Conservation (phyloP, 1,140 invertebrate genomes). For the Vollenhovia emeryi region DNA sequence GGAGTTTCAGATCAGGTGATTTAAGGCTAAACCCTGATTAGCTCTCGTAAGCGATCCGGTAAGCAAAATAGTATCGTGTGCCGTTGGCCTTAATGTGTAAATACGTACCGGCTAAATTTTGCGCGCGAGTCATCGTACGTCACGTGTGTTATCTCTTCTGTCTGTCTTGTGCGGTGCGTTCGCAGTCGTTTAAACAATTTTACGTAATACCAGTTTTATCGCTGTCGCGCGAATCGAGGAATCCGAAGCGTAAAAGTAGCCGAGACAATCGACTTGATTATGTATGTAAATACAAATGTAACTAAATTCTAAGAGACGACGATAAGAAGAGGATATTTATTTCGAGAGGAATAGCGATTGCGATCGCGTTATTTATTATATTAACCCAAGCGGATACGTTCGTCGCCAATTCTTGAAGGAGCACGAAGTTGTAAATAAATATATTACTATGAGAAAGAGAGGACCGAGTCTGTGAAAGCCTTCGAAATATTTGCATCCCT, state of each 20-base stretch:
- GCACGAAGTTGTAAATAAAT: slow-evolving; percentile 77
- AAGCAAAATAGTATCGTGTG: too few relatives aligned
- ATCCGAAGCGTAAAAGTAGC: slow-evolving; percentile 3
- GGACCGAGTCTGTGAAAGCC: not conserved
- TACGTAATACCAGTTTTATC: not conserved
- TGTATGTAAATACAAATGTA: slow-evolving; percentile 60
- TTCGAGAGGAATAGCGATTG: slow-evolving; percentile 72
- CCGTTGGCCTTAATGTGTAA: slow-evolving; percentile 17
- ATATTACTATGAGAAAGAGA: slow-evolving; percentile 66
- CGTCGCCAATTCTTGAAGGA: slow-evolving; percentile 16
- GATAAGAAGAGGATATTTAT: slow-evolving; percentile 75
- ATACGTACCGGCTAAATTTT: slow-evolving; percentile 8
- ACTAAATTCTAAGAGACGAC: slow-evolving; percentile 54
- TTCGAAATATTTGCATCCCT: not conserved
- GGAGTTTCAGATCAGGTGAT: too few relatives aligned
- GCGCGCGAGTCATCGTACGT: not conserved
- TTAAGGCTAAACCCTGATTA: too few relatives aligned
- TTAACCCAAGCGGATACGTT: slow-evolving; percentile 51
- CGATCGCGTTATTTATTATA: slow-evolving; percentile 81
- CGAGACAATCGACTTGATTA: slow-evolving; percentile 54
- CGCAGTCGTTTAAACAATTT: slow-evolving; percentile 35
- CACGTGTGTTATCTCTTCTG: slow-evolving; percentile 10
- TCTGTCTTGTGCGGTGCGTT: not conserved
- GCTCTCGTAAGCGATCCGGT: too few relatives aligned
- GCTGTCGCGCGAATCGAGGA: not conserved